Percentiles rank a stretch among this genome's conserved stretches.
These are phyloP conservation scores for Microcebus murinus DNA, from an alignment of 2,113 vertebrate species.

Conservation along the genomic window DNA sequence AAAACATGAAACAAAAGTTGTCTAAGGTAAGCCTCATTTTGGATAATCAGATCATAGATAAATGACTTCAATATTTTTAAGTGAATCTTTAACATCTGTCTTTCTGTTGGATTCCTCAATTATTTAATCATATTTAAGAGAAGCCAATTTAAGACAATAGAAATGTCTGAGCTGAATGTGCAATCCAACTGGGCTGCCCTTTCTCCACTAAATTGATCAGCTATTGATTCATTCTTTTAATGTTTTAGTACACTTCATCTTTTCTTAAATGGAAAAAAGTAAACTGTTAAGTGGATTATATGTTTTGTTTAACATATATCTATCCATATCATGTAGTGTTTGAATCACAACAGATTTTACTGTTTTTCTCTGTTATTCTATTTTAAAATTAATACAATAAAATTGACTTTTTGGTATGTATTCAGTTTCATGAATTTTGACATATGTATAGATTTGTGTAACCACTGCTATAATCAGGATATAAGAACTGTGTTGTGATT, in stretches of 20 bases:
- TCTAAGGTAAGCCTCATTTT: background rate
- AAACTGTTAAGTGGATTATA: background rate
- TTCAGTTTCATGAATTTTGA: slow-evolving; percentile 40
- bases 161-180: background rate
- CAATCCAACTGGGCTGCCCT: background rate
- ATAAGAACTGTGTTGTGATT: background rate
- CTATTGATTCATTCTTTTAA: slow-evolving; percentile 12
- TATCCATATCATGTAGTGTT: background rate
- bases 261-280: slow-evolving; percentile 2
- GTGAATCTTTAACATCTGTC: background rate
- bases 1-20: background rate
- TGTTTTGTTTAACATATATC: background rate
- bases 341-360: background rate
- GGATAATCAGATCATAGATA: background rate
- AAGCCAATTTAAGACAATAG: background rate
- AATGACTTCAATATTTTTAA: slow-evolving; percentile 8
- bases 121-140: slow-evolving; percentile 41
- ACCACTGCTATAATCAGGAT: background rate
- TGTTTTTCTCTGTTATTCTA: slow-evolving; percentile 15
- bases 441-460: background rate
- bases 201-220: background rate
- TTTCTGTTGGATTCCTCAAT: background rate
- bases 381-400: slow-evolving; percentile 33
- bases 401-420: background rate
- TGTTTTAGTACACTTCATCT: background rate